Conservation (phyloP, 2,113 vertebrate genomes). For the Xenopus tropicalis region UCB_Xtro_10.0 CM004444.2:162371501-162372000, state of each 20-base stretch:
- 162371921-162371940: too few species aligned
- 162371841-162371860: neutral
- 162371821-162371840: neutral
- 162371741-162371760: slow-evolving; percentile 54
- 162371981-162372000: too few species aligned
- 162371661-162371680: slow-evolving; percentile 35
- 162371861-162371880: neutral
- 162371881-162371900: neutral
- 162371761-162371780: slow-evolving; percentile 61
- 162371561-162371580: neutral
- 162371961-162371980: too few species aligned
- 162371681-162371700: slow-evolving; percentile 39
- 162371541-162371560: too few species aligned
- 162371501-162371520: too few species aligned
- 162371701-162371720: slow-evolving; percentile 55
- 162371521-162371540: too few species aligned
- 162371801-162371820: slow-evolving; percentile 55
- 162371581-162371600: slow-evolving; percentile 74
- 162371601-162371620: slow-evolving; percentile 79
- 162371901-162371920: too few species aligned
- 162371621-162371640: slow-evolving; percentile 79
- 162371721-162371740: slow-evolving; percentile 59
- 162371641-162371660: slow-evolving; percentile 65
- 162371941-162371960: too few species aligned
- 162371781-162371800: slow-evolving; percentile 66